Conservation (phyloP, 2,888 invertebrate species). For the Isotomurus palustris region DNA sequence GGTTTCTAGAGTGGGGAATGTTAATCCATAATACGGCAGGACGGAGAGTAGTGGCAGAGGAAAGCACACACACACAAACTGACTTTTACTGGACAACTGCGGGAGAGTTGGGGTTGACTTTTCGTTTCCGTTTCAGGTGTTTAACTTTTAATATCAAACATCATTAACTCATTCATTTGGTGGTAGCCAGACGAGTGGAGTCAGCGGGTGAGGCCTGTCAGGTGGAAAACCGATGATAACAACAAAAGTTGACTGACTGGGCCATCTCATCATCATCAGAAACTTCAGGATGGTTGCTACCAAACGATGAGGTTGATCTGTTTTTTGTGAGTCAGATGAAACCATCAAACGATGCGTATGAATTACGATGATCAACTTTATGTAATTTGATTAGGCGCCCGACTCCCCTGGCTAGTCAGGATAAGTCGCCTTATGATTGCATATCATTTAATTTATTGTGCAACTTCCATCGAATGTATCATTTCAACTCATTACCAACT, state of each 20-base stretch:
- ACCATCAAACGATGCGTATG: constrained; percentile 7
- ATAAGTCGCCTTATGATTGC: constrained; percentile 22
- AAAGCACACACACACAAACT: too few relatives aligned
- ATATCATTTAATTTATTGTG: too few relatives aligned
- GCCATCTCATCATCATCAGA: too few relatives aligned
- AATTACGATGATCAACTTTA: constrained; percentile 24
- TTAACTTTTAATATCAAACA: constrained; percentile 14
- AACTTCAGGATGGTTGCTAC: too few relatives aligned
- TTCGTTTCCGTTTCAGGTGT: constrained; percentile 14
- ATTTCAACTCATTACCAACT: too few relatives aligned
- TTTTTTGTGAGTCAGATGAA: not conserved
- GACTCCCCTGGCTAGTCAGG: constrained; percentile 9
- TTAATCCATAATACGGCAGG: not conserved
- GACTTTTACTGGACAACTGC: too few relatives aligned
- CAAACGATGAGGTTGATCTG: not conserved
- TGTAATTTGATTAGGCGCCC: constrained; percentile 43
- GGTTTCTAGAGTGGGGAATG: too few relatives aligned
- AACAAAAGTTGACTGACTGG: constrained; percentile 9
- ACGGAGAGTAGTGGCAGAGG: not conserved
- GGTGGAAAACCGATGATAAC: constrained; percentile 16
- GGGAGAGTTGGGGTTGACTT: too few relatives aligned
- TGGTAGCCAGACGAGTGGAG: not conserved
- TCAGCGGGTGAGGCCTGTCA: constrained; percentile 9
- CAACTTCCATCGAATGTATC: too few relatives aligned
- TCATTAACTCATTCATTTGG: constrained; percentile 11